Evolutionary conservation across 2,113 vertebrate species (phyloP), one percentile per base, ranked within the genome.

Genomic region (Lichenostomus cassidix): DNA sequence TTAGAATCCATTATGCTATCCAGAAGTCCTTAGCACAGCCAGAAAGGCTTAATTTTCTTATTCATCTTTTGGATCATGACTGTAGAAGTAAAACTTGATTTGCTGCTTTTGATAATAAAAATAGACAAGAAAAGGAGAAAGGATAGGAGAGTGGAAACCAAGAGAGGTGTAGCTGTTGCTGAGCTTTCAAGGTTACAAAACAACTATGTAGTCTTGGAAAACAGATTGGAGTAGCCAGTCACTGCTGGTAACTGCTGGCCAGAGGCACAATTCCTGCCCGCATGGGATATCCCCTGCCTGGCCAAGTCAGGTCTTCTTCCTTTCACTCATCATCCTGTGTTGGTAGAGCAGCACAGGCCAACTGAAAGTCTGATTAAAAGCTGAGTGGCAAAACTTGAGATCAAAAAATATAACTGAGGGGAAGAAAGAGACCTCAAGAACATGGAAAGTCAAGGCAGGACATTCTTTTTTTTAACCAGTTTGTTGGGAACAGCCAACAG

Each of bases 31-130:
- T 67, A 94, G 73, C 65, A 78, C 68, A 83, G 65, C 15, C 60
- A 84, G 86, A 81, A 89, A 78, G 31, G 20, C 35, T 86, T 86
- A 46, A 92, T 89, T 89, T 79, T 90, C 85, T 88, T 93, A 81
- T 33, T 90, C 52, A 67, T 78, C 68, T 81, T 65, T 87, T 0
- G 0, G 28, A 74, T 86, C 56, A 52, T 52, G 49, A 70, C 60
- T 81, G 25, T 52, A 47, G 46, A 76, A 83, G 14, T 74, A 62
- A 90, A 88, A 88, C 88, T 28, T 81, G 60, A 74, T 94, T 90
- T 93, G 29, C 79, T 92, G 39, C 60, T 90, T 91, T 81, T 78
- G 64, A 39, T 80, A 86, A 70, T 55, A 88, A 86, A 78, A 77
- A 75, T 6, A 67, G 76, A 58, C 35, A 81, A 19, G 17, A 41